Conservation (phyloP, 1,140 invertebrate genomes). For the Eufriesea mexicana region DNA sequence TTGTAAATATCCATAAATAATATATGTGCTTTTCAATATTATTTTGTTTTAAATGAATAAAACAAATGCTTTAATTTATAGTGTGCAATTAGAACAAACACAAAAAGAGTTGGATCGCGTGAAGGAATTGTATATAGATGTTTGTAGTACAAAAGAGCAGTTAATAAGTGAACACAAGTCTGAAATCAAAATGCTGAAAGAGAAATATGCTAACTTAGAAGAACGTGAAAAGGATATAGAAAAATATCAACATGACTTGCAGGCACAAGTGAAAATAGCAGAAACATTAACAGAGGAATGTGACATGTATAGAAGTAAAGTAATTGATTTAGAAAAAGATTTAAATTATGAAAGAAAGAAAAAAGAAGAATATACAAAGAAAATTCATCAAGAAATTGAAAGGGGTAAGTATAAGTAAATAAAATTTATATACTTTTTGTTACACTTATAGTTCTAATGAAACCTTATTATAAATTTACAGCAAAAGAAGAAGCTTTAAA, state of each 20-base stretch:
- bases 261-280: conserved; percentile 69
- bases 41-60: background rate
- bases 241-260: conserved; percentile 69
- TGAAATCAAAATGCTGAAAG: conserved; percentile 74
- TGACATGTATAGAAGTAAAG: conserved; percentile 71
- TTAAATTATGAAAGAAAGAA: conserved; percentile 71
- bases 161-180: conserved; percentile 73
- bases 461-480: conserved; percentile 48
- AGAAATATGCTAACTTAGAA: conserved; percentile 71
- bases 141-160: conserved; percentile 78
- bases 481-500: conserved; percentile 78
- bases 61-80: conserved; percentile 56
- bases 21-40: conserved; percentile 19
- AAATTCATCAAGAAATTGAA: conserved; percentile 77
- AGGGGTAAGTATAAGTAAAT: conserved; percentile 61
- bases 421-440: background rate
- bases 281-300: conserved; percentile 71
- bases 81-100: conserved; percentile 78
- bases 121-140: conserved; percentile 79
- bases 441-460: background rate
- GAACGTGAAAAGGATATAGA: conserved; percentile 67
- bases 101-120: conserved; percentile 78
- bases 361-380: conserved; percentile 72
- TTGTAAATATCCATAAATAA: background rate
- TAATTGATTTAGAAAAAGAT: conserved; percentile 77